A percentile compares a stretch with the other conserved stretches of the same genome.
Evolutionary conservation across 30 jellyfish, hydroid and myxozoan genomes (phyloP).

Genomic region (Nemopilema nomurai): DNA sequence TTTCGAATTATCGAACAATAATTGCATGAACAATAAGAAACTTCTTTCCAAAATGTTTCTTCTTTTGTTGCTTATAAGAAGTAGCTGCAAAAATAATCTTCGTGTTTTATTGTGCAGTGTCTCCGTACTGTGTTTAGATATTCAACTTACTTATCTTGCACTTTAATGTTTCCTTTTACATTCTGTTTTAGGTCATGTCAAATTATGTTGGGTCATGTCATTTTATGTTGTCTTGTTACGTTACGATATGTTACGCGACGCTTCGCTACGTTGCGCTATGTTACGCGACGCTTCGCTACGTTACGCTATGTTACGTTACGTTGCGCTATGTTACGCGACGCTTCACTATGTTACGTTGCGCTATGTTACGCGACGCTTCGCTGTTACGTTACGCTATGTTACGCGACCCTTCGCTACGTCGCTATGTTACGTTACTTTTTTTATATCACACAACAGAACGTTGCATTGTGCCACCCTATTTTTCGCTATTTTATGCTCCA

Average conservation of each 20-base stretch:
- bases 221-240: background rate
- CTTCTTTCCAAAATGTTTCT: too few relatives aligned
- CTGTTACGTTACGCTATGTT: background rate
- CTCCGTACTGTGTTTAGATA: too few relatives aligned
- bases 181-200: background rate
- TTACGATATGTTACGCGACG: too few relatives aligned
- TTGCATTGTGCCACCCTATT: too few relatives aligned
- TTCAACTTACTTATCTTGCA: too few relatives aligned
- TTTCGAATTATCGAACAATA: too few relatives aligned
- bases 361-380: background rate
- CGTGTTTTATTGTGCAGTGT: too few relatives aligned
- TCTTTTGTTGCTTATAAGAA: too few relatives aligned
- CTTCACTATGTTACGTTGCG: background rate
- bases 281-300: background rate
- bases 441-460: too few relatives aligned
- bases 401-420: background rate
- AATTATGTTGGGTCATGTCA: background rate
- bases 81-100: too few relatives aligned
- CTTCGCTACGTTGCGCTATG: background rate
- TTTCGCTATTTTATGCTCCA: too few relatives aligned
- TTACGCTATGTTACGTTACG: background rate
- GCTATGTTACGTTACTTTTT: background rate
- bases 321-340: background rate
- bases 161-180: background rate
- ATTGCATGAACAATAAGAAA: too few relatives aligned